phyloP scores from a whole-genome alignment of 2,888 invertebrate species.

The Choristoneura rosaceana region DNA sequence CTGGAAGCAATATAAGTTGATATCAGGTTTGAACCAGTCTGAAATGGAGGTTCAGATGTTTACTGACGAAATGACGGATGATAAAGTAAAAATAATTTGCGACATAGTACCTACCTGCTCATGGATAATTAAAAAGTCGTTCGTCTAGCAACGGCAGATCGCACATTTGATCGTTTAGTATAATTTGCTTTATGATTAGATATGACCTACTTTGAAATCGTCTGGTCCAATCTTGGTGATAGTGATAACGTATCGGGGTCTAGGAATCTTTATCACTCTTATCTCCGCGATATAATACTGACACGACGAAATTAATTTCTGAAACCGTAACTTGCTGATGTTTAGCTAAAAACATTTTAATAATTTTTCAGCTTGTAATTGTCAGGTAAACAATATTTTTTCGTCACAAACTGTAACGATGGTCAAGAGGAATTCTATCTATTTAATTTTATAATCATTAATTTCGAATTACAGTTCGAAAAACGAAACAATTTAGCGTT shows the following conservation, averaged over 20 bases:
- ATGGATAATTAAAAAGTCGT: neutral
- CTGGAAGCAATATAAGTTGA: neutral
- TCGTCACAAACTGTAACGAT: no score
- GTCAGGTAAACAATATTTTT: no score
- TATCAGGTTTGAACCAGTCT: neutral
- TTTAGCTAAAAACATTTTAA: neutral
- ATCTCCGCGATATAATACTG: constrained; percentile 17
- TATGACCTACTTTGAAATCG: constrained; percentile 33
- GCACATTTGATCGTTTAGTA: constrained; percentile 6
- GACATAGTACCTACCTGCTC: neutral
- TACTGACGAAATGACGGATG: neutral
- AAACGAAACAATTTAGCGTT: no score
- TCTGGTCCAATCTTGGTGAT: constrained; percentile 20
- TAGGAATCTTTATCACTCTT: constrained; percentile 28
- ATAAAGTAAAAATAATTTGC: neutral
- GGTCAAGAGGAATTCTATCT: no score
- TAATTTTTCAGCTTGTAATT: no score
- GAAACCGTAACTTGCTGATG: neutral
- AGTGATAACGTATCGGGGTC: constrained; percentile 24
- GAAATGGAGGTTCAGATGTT: neutral
- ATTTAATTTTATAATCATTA: no score
- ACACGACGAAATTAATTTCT: constrained; percentile 9
- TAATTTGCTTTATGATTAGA: constrained; percentile 35
- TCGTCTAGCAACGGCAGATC: neutral
- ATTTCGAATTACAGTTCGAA: no score